Percentiles rank a stretch among this genome's conserved stretches.
phyloP scores from a whole-genome alignment of 2,113 vertebrate species.

The Pterocles burchelli region DNA sequence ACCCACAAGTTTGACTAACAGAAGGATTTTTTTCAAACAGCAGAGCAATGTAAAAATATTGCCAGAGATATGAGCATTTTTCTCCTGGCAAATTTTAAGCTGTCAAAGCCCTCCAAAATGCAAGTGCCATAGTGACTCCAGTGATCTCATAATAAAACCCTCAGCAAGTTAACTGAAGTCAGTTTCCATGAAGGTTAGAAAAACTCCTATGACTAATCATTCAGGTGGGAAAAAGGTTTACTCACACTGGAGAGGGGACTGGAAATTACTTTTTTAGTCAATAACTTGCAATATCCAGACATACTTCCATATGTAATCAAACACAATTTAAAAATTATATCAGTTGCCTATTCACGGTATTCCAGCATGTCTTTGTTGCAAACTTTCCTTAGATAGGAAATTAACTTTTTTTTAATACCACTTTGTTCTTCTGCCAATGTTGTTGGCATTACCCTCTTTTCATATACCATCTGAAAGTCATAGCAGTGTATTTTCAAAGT shows the following conservation, averaged over 20 bases:
- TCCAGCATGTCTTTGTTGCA: neutral
- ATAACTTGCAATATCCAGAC: neutral
- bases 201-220: neutral
- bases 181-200: neutral
- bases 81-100: neutral
- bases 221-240: neutral
- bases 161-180: neutral
- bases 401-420: neutral
- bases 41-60: neutral
- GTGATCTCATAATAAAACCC: neutral
- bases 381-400: neutral
- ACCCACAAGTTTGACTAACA: neutral
- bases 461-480: neutral
- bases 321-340: neutral
- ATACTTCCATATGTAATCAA: neutral
- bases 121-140: neutral
- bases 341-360: neutral
- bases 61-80: neutral
- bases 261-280: neutral
- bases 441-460: neutral
- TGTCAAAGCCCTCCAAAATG: neutral
- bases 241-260: neutral
- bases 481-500: neutral
- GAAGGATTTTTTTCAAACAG: neutral
- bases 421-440: neutral